Evolutionary conservation across 2,797 vertebrate species (phyloP).

Genomic region (Vireo griseus): DNA sequence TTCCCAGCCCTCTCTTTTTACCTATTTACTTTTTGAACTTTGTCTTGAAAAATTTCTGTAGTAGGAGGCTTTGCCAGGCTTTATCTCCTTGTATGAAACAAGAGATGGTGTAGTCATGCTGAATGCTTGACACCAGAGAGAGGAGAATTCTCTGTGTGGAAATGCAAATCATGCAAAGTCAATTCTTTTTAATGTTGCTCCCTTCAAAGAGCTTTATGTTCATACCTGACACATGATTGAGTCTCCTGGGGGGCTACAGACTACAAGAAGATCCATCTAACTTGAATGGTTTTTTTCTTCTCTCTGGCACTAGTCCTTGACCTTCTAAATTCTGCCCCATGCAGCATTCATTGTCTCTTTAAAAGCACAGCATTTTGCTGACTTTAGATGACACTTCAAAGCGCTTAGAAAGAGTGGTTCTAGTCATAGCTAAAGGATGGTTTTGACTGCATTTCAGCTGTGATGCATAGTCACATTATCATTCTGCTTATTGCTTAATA

Average conservation of each 20-base stretch:
- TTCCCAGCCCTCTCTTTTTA: background rate
- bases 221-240: background rate
- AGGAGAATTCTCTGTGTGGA: background rate
- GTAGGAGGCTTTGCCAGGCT: background rate
- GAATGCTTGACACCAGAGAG: background rate
- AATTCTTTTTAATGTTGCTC: background rate
- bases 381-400: background rate
- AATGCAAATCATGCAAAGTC: background rate
- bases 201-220: background rate
- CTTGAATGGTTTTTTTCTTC: background rate
- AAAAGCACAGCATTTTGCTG: background rate
- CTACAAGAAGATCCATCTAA: background rate
- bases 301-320: background rate
- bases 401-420: background rate
- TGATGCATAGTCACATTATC: background rate
- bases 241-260: background rate
- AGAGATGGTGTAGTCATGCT: background rate
- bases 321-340: background rate
- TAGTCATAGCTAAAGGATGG: background rate
- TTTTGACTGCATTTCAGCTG: background rate
- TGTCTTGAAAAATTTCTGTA: background rate
- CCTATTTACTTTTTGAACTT: background rate
- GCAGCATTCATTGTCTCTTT: background rate
- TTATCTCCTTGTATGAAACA: background rate
- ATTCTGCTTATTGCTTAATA: background rate